A percentile compares a stretch with the other conserved stretches of the same genome.
Conservation (phyloP, 64 coral and sea anemone species). For the Pocillopora damicornis region DNA sequence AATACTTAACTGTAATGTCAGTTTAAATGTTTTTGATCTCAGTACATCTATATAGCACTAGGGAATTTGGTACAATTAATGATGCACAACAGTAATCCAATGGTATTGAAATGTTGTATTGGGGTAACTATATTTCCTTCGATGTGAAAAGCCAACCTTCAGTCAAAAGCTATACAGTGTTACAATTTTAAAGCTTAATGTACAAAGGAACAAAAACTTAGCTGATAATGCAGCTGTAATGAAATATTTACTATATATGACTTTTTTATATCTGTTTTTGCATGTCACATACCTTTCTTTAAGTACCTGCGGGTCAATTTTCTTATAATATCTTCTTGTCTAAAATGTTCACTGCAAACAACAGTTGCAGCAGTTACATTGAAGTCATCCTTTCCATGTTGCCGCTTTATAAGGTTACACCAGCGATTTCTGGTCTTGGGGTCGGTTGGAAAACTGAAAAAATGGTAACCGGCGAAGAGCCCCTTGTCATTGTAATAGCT, state of each 20-base stretch:
- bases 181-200: slow-evolving; percentile 13
- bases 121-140: slow-evolving; percentile 10
- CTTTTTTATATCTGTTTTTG: slow-evolving; percentile 1
- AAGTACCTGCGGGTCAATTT: not conserved
- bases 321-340: not conserved
- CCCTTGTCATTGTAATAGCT: too few relatives aligned
- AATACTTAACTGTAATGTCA: not conserved
- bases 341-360: slow-evolving; percentile 19
- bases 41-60: slow-evolving; percentile 5
- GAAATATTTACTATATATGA: not conserved
- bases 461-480: not conserved
- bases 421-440: slow-evolving; percentile 16
- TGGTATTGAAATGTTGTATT: slow-evolving; percentile 9
- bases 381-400: slow-evolving; percentile 45
- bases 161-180: slow-evolving; percentile 14
- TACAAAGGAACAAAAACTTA: slow-evolving; percentile 20
- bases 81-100: slow-evolving; percentile 6
- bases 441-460: slow-evolving; percentile 36
- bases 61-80: not conserved
- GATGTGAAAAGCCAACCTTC: not conserved
- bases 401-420: slow-evolving; percentile 58
- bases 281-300: slow-evolving; percentile 22
- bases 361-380: too few relatives aligned
- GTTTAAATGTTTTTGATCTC: slow-evolving; percentile 21
- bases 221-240: slow-evolving; percentile 4